Conservation (phyloP, 2,113 vertebrate genomes). For the Cephalopholis sonnerati region DNA sequence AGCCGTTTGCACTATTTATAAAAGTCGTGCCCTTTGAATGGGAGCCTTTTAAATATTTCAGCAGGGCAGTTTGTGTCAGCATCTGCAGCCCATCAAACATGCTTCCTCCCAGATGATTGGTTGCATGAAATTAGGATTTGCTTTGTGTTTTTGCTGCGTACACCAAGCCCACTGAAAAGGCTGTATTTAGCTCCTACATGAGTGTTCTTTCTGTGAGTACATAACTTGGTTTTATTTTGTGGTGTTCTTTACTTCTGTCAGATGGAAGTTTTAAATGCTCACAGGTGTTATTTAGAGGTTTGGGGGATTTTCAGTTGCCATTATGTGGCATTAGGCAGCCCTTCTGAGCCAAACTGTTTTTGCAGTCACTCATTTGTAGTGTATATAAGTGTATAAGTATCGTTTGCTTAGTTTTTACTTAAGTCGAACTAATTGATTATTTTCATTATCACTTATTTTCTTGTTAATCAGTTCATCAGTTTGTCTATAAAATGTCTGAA, state of each 20-base stretch:
- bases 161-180: neutral
- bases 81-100: slow-evolving; percentile 27
- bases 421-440: neutral
- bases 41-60: slow-evolving; percentile 51
- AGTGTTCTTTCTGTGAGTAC: neutral
- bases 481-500: neutral
- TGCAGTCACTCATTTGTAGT: neutral
- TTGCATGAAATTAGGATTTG: neutral
- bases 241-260: neutral
- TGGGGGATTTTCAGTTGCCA: neutral
- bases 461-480: neutral
- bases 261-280: neutral
- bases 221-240: neutral
- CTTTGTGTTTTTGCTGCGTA: slow-evolving; percentile 7
- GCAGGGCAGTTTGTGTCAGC: slow-evolving; percentile 40
- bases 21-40: slow-evolving; percentile 42
- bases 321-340: neutral
- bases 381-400: neutral
- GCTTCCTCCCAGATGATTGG: slow-evolving; percentile 22
- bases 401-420: neutral
- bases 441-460: neutral
- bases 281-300: neutral
- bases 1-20: slow-evolving; percentile 54
- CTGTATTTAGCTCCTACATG: neutral
- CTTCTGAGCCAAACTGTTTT: neutral